Evolutionary conservation across 2,888 invertebrate genomes (phyloP).

Genomic region (Prosapia bicincta): DNA sequence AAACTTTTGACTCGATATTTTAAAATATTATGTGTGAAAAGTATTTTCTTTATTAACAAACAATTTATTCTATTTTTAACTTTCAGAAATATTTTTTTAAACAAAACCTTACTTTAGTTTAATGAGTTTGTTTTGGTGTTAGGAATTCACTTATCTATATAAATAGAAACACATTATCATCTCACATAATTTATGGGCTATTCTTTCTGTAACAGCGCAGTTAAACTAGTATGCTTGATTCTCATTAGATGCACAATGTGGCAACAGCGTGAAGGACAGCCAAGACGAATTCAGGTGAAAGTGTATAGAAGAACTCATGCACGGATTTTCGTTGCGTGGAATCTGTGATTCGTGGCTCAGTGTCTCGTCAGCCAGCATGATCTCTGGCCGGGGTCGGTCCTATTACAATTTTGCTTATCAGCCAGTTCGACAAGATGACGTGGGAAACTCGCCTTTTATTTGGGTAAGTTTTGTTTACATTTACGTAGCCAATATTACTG

Average conservation of each 20-base stretch:
- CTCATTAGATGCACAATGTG: not conserved
- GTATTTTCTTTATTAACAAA: no score
- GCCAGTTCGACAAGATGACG: not conserved
- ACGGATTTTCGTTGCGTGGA: not conserved
- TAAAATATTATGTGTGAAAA: no score
- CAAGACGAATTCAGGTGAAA: not conserved
- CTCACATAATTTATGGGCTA: no score
- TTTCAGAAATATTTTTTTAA: no score
- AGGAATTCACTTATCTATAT: no score
- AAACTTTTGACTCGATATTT: no score
- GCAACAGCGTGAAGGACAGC: not conserved
- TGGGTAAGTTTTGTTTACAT: not conserved
- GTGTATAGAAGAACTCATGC: not conserved
- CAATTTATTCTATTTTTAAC: no score
- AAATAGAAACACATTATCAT: no score
- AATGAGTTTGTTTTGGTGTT: no score
- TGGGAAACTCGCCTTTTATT: not conserved
- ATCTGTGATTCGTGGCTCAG: not conserved
- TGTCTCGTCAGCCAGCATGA: not conserved
- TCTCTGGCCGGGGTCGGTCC: not conserved
- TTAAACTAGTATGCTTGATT: not conserved
- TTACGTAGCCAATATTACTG: no score
- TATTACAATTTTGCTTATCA: not conserved
- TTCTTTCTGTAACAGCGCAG: no score
- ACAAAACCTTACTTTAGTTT: no score